A percentile compares a stretch with the other conserved stretches of the same genome.
These are phyloP conservation scores for Orbicella faveolata DNA, from an alignment of 64 coral and sea anemone species.

Conservation along the genomic window DNA sequence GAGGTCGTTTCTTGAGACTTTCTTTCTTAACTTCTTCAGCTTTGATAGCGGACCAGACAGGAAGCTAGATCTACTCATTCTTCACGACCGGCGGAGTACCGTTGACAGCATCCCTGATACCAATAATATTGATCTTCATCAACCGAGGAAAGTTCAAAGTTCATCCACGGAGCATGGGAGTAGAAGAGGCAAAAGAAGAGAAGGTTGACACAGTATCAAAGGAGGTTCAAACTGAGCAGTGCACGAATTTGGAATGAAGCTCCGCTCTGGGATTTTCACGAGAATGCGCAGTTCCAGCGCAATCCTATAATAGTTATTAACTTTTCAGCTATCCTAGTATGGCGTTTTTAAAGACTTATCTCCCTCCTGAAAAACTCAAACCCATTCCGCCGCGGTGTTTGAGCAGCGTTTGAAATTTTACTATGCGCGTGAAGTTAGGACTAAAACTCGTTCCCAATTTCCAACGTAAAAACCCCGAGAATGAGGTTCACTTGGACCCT, in stretches of 20 bases:
- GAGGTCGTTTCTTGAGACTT: no score
- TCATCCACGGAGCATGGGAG: neutral
- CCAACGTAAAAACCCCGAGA: no score
- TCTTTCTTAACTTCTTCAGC: neutral
- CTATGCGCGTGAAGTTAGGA: no score
- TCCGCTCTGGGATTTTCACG: neutral
- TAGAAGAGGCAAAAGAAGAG: neutral
- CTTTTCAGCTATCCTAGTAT: no score
- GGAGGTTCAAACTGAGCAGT: neutral
- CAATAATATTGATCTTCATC: neutral
- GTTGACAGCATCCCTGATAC: neutral
- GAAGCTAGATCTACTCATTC: constrained; percentile 28
- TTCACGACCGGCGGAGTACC: constrained; percentile 14
- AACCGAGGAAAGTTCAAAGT: neutral
- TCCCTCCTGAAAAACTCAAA: no score
- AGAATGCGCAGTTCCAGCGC: neutral
- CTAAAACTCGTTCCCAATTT: no score
- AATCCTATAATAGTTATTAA: neutral
- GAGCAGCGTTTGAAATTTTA: no score
- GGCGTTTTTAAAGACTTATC: no score
- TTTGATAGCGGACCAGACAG: constrained; percentile 24
- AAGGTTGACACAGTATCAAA: neutral
- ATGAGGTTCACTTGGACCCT: no score
- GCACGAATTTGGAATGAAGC: neutral
- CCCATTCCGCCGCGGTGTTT: no score